These are phyloP conservation scores for Nyleta sp. DNA, from an alignment of 2,888 invertebrate species.

Conservation along the genomic window DNA sequence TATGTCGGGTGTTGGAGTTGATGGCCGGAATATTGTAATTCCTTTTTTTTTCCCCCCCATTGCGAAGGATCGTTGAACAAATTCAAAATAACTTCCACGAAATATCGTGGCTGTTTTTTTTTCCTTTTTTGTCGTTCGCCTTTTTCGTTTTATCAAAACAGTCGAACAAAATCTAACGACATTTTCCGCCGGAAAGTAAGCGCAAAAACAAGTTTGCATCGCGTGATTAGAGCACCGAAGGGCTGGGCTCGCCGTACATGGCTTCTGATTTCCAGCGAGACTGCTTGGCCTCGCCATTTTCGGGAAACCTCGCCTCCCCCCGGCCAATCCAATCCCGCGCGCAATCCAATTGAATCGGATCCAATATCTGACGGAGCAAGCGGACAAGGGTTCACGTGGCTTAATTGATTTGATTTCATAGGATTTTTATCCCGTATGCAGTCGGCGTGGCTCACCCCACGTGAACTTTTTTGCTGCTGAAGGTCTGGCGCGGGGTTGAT, in stretches of 20 bases:
- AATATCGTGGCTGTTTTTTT: too few species aligned
- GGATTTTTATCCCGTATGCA: conserved; percentile 75
- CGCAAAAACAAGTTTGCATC: conserved; percentile 9
- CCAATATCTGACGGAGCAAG: conserved; percentile 72
- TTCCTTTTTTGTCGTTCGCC: too few species aligned
- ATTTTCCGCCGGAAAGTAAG: not conserved
- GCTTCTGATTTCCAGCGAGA: conserved; percentile 53
- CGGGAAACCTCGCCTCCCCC: conserved; percentile 69
- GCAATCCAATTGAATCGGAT: conserved; percentile 66
- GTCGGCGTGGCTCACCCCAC: conserved; percentile 44
- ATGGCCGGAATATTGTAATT: too few species aligned
- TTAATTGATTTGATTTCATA: conserved; percentile 81
- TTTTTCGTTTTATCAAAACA: too few species aligned
- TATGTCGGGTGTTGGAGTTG: not conserved
- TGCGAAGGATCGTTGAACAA: too few species aligned
- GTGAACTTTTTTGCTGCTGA: conserved; percentile 19
- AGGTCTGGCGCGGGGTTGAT: conserved; percentile 55
- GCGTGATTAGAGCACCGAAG: conserved; percentile 11
- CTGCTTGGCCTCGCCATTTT: conserved; percentile 75
- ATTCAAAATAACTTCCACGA: not conserved
- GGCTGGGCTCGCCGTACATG: conserved; percentile 18
- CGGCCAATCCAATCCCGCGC: conserved; percentile 48
- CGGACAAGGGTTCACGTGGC: conserved; percentile 75
- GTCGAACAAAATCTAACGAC: not conserved
- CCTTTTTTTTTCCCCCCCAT: too few species aligned